A percentile compares a stretch with the other conserved stretches of the same genome.
Evolutionary conservation across 2,888 invertebrate genomes (phyloP).

Genomic region (Leptopilina syphax): DNA sequence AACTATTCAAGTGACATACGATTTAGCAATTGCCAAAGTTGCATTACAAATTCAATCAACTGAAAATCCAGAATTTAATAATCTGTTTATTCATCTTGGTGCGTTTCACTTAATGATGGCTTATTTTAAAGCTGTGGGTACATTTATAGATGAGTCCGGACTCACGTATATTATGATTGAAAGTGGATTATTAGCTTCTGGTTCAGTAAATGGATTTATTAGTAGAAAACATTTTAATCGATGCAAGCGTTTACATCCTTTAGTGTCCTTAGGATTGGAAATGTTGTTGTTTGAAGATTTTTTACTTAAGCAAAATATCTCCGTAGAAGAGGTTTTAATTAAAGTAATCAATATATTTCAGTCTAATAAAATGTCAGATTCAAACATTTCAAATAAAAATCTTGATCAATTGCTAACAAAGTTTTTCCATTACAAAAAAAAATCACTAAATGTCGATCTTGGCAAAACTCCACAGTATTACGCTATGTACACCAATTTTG

Average conservation of each 20-base stretch:
- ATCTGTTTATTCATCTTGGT: slow-evolving; percentile 61
- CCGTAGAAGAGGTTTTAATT: background rate
- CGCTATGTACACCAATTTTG: slow-evolving; percentile 54
- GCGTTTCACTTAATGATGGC: slow-evolving; percentile 61
- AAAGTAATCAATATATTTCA: background rate
- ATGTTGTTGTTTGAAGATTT: slow-evolving; percentile 33
- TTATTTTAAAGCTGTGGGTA: slow-evolving; percentile 64
- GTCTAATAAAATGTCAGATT: background rate
- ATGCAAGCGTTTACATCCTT: slow-evolving; percentile 52
- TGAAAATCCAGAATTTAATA: slow-evolving; percentile 55
- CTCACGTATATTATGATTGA: slow-evolving; percentile 54
- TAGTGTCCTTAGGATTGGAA: slow-evolving; percentile 43
- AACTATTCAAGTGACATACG: slow-evolving; percentile 58
- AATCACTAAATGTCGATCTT: slow-evolving; percentile 53
- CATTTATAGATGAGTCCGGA: slow-evolving; percentile 63
- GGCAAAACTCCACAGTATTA: slow-evolving; percentile 63
- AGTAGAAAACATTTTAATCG: slow-evolving; percentile 52
- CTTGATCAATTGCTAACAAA: background rate
- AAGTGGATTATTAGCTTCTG: slow-evolving; percentile 50
- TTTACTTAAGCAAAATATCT: background rate
- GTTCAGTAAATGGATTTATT: slow-evolving; percentile 56
- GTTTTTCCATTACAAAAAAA: slow-evolving; percentile 19
- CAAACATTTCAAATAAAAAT: background rate
- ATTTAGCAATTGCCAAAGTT: slow-evolving; percentile 61
- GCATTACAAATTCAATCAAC: slow-evolving; percentile 59